Evolutionary conservation across 2,888 invertebrate species (phyloP).

Genomic region (Parasteatoda lunata): DNA sequence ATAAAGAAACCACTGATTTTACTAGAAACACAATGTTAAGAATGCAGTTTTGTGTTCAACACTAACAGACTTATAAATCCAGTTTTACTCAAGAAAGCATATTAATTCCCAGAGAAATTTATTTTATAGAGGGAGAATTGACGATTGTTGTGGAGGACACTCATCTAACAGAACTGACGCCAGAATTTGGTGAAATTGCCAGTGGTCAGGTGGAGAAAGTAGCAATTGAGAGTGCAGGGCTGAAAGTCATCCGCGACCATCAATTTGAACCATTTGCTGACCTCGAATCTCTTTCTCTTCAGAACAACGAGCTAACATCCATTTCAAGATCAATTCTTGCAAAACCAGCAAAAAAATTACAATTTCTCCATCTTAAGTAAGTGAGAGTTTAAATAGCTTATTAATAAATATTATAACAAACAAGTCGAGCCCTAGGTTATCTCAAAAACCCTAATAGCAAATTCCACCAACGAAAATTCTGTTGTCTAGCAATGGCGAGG

Average conservation of each 20-base stretch:
- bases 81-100: too few relatives aligned
- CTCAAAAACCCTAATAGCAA: too few relatives aligned
- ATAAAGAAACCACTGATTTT: too few relatives aligned
- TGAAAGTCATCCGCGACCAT: constrained; percentile 16
- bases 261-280: constrained; percentile 28
- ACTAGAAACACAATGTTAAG: too few relatives aligned
- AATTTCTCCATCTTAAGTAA: constrained; percentile 57
- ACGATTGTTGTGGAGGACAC: constrained; percentile 58
- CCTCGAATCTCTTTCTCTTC: constrained; percentile 47
- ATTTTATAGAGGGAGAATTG: constrained; percentile 32
- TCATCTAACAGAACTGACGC: constrained; percentile 20
- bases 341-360: constrained; percentile 39
- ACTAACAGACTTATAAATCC: too few relatives aligned
- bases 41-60: too few relatives aligned
- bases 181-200: constrained; percentile 36
- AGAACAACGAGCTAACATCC: constrained; percentile 50
- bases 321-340: constrained; percentile 48
- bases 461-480: too few relatives aligned
- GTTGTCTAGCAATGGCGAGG: too few relatives aligned
- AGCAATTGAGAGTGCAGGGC: constrained; percentile 37
- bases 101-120: not conserved
- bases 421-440: not conserved
- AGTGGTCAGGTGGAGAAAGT: constrained; percentile 48
- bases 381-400: not conserved
- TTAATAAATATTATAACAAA: not conserved